These are phyloP conservation scores for Florisuga fusca DNA, from an alignment of 2,797 vertebrate species.

Conservation along the genomic window DNA sequence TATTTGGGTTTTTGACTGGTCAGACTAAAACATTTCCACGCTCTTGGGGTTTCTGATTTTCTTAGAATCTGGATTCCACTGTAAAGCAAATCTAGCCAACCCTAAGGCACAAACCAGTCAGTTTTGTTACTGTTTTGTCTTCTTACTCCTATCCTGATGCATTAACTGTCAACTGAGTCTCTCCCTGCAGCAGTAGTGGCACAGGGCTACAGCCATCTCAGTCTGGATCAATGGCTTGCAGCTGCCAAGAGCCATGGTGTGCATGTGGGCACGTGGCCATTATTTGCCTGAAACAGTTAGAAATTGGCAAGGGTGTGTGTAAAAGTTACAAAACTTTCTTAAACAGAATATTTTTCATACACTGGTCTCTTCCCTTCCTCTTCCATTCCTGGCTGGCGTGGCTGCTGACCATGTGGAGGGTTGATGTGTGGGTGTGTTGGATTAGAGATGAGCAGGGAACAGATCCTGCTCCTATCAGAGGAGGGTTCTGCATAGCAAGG, in stretches of 20 bases:
- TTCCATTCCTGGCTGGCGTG: fast-evolving
- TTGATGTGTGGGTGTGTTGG: background rate
- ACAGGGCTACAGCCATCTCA: fast-evolving
- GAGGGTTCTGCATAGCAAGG: background rate
- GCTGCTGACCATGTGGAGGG: background rate
- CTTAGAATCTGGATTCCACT: background rate
- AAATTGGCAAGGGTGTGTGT: background rate
- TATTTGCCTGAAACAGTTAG: background rate
- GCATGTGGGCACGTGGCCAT: fast-evolving
- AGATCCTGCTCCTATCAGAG: background rate
- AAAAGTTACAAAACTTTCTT: background rate
- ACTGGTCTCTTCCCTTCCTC: background rate
- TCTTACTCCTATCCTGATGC: background rate
- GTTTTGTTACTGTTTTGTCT: background rate
- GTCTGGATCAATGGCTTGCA: background rate
- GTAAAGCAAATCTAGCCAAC: background rate
- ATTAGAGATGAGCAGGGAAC: background rate
- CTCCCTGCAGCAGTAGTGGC: background rate
- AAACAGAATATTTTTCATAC: background rate
- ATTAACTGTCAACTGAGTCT: background rate
- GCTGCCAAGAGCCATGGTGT: background rate
- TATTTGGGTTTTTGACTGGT: background rate
- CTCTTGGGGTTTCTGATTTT: background rate
- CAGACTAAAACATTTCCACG: background rate
- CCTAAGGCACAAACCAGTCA: background rate